phyloP scores from a whole-genome alignment of 2,113 vertebrate genomes.

The Australoheros scitulus region DNA sequence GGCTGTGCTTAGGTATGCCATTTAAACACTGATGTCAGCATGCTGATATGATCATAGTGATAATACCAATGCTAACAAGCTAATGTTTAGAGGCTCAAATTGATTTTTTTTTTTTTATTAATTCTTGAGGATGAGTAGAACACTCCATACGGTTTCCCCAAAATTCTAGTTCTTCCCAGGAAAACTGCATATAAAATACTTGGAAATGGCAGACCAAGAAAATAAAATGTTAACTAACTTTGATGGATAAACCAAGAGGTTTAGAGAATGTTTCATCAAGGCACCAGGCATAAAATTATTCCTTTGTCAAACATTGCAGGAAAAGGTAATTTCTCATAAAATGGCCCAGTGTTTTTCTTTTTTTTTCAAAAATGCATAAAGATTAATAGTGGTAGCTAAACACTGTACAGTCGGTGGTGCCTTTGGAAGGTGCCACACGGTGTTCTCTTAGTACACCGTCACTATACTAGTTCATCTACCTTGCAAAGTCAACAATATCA shows the following conservation, averaged over 20 bases:
- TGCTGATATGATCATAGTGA: not conserved
- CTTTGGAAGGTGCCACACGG: not conserved
- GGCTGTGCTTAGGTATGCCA: not conserved
- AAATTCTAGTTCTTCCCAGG: not conserved
- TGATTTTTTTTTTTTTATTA: not conserved
- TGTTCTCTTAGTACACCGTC: not conserved
- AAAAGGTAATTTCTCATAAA: not conserved
- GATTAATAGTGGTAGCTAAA: not conserved
- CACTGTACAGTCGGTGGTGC: not conserved
- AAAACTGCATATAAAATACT: not conserved
- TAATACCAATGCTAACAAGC: not conserved
- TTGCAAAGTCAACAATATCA: not conserved
- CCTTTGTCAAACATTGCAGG: not conserved
- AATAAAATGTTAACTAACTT: not conserved
- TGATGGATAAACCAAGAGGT: not conserved
- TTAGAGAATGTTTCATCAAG: not conserved
- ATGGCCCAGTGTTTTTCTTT: not conserved
- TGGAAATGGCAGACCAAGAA: not conserved
- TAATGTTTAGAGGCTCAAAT: not conserved
- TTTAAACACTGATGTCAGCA: not conserved
- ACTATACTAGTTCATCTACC: conserved; percentile 7
- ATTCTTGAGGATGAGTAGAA: not conserved
- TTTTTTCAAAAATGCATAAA: not conserved
- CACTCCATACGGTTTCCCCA: not conserved
- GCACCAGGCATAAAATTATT: not conserved